These are phyloP conservation scores for Pelmatolapia mariae DNA, from an alignment of 2,113 vertebrate species.

Conservation along the genomic window DNA sequence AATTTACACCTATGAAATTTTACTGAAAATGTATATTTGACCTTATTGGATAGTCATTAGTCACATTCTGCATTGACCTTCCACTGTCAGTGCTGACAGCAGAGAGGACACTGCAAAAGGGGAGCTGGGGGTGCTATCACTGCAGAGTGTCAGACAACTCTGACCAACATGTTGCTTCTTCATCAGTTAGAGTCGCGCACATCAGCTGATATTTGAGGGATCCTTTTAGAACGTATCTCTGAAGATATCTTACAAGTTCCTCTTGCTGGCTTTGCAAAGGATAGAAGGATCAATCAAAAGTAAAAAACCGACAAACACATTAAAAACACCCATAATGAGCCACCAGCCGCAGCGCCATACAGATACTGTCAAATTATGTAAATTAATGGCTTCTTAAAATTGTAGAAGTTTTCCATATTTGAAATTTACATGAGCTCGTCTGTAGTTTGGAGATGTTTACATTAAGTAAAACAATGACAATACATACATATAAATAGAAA, in stretches of 20 bases:
- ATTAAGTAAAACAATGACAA: neutral
- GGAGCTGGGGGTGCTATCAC: neutral
- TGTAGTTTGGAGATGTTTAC: neutral
- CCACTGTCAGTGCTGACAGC: neutral
- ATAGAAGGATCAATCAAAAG: neutral
- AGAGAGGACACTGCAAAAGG: neutral
- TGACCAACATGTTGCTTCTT: neutral
- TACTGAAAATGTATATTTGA: neutral
- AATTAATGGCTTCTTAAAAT: neutral
- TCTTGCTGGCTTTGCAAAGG: neutral
- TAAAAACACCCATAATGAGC: neutral
- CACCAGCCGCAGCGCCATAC: neutral
- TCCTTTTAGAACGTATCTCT: rapidly evolving
- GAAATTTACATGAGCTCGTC: neutral
- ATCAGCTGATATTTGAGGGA: neutral
- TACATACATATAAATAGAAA: neutral
- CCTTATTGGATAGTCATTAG: neutral
- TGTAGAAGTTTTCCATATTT: neutral
- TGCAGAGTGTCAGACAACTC: neutral
- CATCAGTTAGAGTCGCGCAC: neutral
- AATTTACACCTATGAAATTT: neutral
- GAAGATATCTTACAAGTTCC: neutral
- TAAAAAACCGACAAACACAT: neutral
- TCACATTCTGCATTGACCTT: neutral
- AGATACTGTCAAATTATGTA: neutral